A percentile compares a stretch with the other conserved stretches of the same genome.
Conservation (phyloP, 2,888 invertebrate species). For the Tolmerus cingulatus region DNA sequence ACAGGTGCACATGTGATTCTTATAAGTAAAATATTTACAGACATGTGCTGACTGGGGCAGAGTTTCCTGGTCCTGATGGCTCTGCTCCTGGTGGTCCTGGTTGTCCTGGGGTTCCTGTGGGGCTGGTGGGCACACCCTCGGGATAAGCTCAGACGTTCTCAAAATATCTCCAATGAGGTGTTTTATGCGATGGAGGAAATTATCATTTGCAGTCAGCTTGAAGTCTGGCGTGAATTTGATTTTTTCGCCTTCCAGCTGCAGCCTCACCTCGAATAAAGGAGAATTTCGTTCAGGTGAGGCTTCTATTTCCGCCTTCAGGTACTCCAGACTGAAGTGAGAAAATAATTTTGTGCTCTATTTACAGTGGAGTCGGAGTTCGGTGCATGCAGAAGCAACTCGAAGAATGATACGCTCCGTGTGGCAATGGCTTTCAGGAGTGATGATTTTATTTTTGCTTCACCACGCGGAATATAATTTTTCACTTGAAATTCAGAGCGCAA, state of each 20-base stretch:
- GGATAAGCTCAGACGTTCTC: slow-evolving; percentile 77
- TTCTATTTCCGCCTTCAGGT: slow-evolving; percentile 47
- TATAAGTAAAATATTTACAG: slow-evolving; percentile 29
- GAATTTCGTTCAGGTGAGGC: slow-evolving; percentile 33
- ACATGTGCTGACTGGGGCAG: background rate
- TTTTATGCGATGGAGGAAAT: slow-evolving; percentile 75
- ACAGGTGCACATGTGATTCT: background rate
- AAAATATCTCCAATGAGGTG: slow-evolving; percentile 81
- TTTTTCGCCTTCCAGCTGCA: slow-evolving; percentile 75
- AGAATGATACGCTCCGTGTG: background rate
- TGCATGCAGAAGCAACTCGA: background rate
- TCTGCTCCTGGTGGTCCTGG: slow-evolving; percentile 56
- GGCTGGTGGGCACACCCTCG: slow-evolving; percentile 67
- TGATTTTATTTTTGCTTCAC: background rate
- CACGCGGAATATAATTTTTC: background rate
- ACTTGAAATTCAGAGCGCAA: background rate
- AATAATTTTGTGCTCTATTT: slow-evolving; percentile 11
- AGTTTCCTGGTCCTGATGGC: slow-evolving; percentile 52
- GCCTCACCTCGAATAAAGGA: slow-evolving; percentile 80
- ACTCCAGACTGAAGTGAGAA: slow-evolving; percentile 39
- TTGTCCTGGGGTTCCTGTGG: slow-evolving; percentile 50
- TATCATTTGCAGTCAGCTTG: slow-evolving; percentile 71
- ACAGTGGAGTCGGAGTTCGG: background rate
- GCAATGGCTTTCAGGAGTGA: background rate
- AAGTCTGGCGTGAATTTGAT: slow-evolving; percentile 80